Base-by-base conservation (phyloP, 2,888 invertebrate genomes). In the Coelinius sp. region DNA sequence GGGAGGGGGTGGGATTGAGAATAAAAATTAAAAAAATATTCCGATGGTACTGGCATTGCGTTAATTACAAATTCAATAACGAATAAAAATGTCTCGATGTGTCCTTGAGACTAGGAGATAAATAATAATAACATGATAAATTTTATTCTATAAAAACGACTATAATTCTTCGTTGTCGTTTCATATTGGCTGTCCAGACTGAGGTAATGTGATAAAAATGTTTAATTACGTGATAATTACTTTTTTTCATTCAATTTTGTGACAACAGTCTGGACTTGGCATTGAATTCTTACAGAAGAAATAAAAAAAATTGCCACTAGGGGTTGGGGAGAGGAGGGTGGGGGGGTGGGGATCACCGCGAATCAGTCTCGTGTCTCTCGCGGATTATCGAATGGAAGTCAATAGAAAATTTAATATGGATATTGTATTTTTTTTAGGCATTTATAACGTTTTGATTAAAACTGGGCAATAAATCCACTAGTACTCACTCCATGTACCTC, bases 381-480 rank as follows among this genome's bases (percentile, higher is more conserved):
- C 71, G 67, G 71, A 68, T 68, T 63, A 56, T 67, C 67, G 63
- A 68, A 71, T 71, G 44, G 31, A 65, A 52, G 35, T 56, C 25
- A 63, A 31, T 52, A 68, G 35, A 44, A 68, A 27, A 85, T 84
- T 82, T 84, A 84, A 83, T n/a, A 84, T 8, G 59, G 59, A 12
- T n/a, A 35, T 14, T 31, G 31, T 31, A 35, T 35, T 59, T 12
- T 35, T 20, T 27, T 41, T 41, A 41, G 2, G n/a, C n/a, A 41
- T 41, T 41, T 41, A 41, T 12, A 12, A n/a, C 38, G 41, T 2
- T 41, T 12, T 41, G n/a, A 41, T 41, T 12, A 41, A 41, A 35
- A 25, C 24, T 52, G 5, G n/a, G 14, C 17, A n/a, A n/a, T n/a
- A n/a, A n/a, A n/a, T n/a, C n/a, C n/a, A n/a, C n/a, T n/a, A n/a